Base-by-base conservation (phyloP, 2,888 invertebrate genomes). In the Coelinius sp. region DNA sequence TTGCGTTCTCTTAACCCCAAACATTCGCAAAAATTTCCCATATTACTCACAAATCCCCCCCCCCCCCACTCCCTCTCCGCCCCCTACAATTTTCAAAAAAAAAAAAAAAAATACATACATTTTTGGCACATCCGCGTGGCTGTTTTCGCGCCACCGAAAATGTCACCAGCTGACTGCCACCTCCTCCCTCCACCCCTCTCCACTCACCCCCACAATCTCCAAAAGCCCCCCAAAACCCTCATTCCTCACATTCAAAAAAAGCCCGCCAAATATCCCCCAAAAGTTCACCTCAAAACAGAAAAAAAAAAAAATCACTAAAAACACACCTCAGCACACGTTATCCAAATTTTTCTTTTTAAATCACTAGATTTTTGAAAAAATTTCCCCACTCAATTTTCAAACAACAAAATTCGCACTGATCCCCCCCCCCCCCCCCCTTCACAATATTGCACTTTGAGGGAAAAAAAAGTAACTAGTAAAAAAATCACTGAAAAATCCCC, bases 111-210 rank as follows among this genome's bases (percentile, higher is more conserved):
- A 17, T 41, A 63, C 63, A 14, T 63, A 63, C 63, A 20, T 41
- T 24, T 24, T 6, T 25, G 14, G 31, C 31, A n/a, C 7, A 0
- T 27, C 59, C 59, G 59, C 59, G 35, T 59, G 59, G 59, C 5
- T 6, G 35, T 35, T 27, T 59, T 59, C 59, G 20, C 59, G 59
- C 59, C 59, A 59, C 59, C 17, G 17, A 35, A 59, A 59, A 59
- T 49, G 31, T 59, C 59, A 59, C 59, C 59, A 59, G 59, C 59
- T 59, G 59, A 59, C 35, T 56, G n/a, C n/a, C n/a, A n/a, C n/a
- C n/a, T n/a, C n/a, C n/a, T 20, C 12, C 56, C n/a, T 56, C 56
- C 17, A 31, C 25, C 59, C 17, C 24, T 24, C 53, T 7, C 46
- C 46, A 3, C 20, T 49, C 46, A 49, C 46, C 46, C 46, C 20